Evolutionary conservation across 2,797 vertebrate species (phyloP), one percentile per base, ranked within the genome.

Genomic region (Tokudaia muenninki): DNA sequence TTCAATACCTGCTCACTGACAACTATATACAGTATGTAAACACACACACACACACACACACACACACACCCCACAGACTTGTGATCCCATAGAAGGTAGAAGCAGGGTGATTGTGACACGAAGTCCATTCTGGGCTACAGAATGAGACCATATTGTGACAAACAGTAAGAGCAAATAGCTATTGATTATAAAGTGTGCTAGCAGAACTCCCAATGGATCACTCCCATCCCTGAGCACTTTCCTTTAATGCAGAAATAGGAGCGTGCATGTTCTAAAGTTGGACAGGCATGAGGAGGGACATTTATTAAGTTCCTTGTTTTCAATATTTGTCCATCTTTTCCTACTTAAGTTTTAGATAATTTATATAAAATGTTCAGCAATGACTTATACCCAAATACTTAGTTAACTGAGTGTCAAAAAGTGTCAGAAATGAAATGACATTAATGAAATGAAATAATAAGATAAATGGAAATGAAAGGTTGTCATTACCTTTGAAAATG

Each of bases 341-440:
- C 63, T 80, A 34, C 8, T 91, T 19, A 63, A 17, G 52, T 87
- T 95, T 94, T 95, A 83, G 24, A 79, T 44, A 59, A 8, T 79
- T 91, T 37, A 75, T 78, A 37, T 57, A 65, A 92, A 74, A 34
- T 80, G 70, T 84, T 57, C 82, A 61, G 19, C 47, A 91, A 77
- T 87, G 24, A 17, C 6, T 16, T 90, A 67, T 22, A 78, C 67
- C 6, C 83, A 44, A 95, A 86, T 74, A 90, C 17, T 79, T 75
- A 41, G 61, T 16, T 29, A 81, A 77, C 4, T 84, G n/a, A 65
- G 47, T 59, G 37, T n/a, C 84, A 86, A 52, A 78, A 52, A 57
- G 57, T 87, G 14, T 82, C 86, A 41, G 89, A 82, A 86, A 70
- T 83, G 2, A 24, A 92, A 78, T 55, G 13, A 4, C 44, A 13